Percentiles rank a stretch among this genome's conserved stretches.
These are phyloP conservation scores for Rugalucina vietnamica DNA, from an alignment of 2,888 invertebrate species.

Conservation along the genomic window DNA sequence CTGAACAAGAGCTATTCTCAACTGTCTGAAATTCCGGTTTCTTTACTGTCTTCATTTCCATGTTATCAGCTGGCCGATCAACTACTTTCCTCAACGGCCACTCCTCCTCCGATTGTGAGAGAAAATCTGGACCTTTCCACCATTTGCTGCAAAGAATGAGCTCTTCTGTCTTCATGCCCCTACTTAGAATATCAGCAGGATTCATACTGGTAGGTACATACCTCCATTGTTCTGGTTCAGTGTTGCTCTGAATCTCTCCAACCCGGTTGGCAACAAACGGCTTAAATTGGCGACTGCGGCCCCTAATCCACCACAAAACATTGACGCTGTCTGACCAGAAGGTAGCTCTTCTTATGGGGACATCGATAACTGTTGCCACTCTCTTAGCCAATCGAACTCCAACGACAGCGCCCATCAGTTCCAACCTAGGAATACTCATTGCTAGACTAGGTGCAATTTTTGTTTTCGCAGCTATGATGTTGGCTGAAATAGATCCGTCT, in stretches of 20 bases:
- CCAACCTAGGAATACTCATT: constrained; percentile 32
- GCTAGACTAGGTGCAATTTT: constrained; percentile 39
- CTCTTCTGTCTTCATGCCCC: not conserved
- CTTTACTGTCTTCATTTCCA: too few relatives aligned
- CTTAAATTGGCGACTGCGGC: constrained; percentile 34
- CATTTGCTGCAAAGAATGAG: not conserved
- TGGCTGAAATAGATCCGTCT: not conserved
- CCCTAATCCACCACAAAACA: constrained; percentile 41
- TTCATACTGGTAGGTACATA: constrained; percentile 12
- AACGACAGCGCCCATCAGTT: constrained; percentile 34
- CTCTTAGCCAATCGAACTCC: not conserved
- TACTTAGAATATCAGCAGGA: not conserved
- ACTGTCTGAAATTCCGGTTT: not conserved
- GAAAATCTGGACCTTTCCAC: constrained; percentile 16
- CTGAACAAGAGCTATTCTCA: not conserved
- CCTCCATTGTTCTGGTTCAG: constrained; percentile 17
- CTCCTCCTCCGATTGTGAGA: not conserved
- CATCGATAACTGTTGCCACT: not conserved
- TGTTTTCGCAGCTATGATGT: constrained; percentile 33
- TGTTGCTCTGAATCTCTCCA: constrained; percentile 42
- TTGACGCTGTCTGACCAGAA: constrained; percentile 31
- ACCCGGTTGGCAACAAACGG: constrained; percentile 56
- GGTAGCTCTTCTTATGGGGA: not conserved
- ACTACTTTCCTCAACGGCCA: not conserved
- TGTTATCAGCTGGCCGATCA: not conserved